Evolutionary conservation across 1,140 invertebrate genomes (phyloP).

Genomic region (Halotydeus destructor): DNA sequence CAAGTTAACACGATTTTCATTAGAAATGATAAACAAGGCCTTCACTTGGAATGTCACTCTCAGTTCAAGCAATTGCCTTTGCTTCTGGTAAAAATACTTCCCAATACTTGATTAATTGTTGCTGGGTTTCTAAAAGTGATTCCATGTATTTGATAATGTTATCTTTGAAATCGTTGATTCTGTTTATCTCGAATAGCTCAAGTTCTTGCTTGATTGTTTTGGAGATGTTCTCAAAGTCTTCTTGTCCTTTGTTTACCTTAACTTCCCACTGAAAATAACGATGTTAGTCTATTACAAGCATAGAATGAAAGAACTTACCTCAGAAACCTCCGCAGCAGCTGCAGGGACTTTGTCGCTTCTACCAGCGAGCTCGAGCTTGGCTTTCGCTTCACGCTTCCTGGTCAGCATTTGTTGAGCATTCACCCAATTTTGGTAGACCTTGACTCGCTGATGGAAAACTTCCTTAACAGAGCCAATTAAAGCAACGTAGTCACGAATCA

Average conservation of each 20-base stretch:
- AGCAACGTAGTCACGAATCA: slow-evolving; percentile 84
- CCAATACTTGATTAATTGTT: slow-evolving; percentile 39
- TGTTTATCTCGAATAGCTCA: slow-evolving; percentile 65
- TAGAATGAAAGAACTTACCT: slow-evolving; percentile 33
- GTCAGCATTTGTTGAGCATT: slow-evolving; percentile 80
- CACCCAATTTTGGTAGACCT: slow-evolving; percentile 94
- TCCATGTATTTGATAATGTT: slow-evolving; percentile 79
- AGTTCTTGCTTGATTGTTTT: slow-evolving; percentile 88
- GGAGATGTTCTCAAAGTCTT: slow-evolving; percentile 90
- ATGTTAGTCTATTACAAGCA: slow-evolving; percentile 4
- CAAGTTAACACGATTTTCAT: too few relatives aligned
- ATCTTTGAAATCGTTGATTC: slow-evolving; percentile 73
- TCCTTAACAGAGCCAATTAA: slow-evolving; percentile 84
- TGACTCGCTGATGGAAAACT: slow-evolving; percentile 92
- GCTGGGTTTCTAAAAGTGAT: slow-evolving; percentile 77
- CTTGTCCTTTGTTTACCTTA: slow-evolving; percentile 83
- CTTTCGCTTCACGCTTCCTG: slow-evolving; percentile 82
- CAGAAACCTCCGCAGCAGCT: slow-evolving; percentile 68
- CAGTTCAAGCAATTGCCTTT: slow-evolving; percentile 15
- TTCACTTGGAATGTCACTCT: not conserved
- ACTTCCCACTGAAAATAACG: slow-evolving; percentile 52
- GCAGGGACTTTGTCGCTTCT: slow-evolving; percentile 71
- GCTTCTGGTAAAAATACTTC: slow-evolving; percentile 32
- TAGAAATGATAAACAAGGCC: not conserved
- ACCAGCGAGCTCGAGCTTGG: slow-evolving; percentile 66